Percentiles rank a stretch among this genome's conserved stretches.
Evolutionary conservation across 2,113 vertebrate species (phyloP).

Genomic region (Geothlypis trichas): DNA sequence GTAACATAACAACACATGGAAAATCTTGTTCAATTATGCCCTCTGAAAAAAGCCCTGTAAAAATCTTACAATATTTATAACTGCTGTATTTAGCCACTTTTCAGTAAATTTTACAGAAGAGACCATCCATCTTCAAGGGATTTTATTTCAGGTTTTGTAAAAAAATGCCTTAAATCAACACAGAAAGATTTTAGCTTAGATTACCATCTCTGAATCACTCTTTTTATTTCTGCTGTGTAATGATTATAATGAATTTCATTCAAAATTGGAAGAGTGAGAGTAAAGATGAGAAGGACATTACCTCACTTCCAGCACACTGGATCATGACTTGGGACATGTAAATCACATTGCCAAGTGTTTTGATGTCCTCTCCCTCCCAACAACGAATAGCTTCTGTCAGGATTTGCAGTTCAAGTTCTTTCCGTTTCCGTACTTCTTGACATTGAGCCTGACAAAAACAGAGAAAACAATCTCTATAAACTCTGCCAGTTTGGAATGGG

Average conservation of each 20-base stretch:
- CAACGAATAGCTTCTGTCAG: constrained; percentile 90
- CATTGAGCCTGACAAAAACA: constrained; percentile 83
- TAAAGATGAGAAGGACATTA: constrained; percentile 43
- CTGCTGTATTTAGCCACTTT: neutral
- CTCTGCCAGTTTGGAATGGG: neutral
- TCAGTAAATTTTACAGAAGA: neutral
- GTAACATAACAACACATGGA: neutral
- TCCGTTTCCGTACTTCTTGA: constrained; percentile 95
- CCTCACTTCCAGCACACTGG: constrained; percentile 88
- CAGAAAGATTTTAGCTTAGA: neutral
- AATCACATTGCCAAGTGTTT: constrained; percentile 89
- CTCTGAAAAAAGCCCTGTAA: neutral
- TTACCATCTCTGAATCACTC: neutral
- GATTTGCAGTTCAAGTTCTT: constrained; percentile 95
- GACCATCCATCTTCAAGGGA: neutral
- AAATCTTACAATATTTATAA: neutral
- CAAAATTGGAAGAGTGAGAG: neutral
- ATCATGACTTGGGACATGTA: constrained; percentile 97
- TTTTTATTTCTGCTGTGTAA: neutral
- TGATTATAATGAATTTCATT: neutral
- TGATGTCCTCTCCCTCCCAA: constrained; percentile 97
- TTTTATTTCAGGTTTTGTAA: neutral
- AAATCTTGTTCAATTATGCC: neutral
- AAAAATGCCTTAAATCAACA: neutral
- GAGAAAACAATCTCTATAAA: neutral